A percentile compares a stretch with the other conserved stretches of the same genome.
Conservation (phyloP, 2,888 invertebrate genomes). For the Orchesellides sinensis region DNA sequence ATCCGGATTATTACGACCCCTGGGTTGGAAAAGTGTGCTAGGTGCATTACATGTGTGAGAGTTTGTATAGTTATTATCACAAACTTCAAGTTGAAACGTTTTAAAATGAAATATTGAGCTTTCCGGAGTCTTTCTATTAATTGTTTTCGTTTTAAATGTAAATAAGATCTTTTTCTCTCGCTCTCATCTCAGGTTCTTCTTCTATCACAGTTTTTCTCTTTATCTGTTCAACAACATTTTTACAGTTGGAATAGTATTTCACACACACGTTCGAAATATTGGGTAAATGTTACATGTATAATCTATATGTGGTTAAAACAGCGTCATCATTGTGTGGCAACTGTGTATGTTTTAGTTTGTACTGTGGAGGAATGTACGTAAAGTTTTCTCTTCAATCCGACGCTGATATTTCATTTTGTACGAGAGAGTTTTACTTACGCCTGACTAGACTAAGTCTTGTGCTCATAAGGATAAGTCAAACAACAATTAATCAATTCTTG, state of each 20-base stretch:
- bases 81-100: too few relatives aligned
- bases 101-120: conserved; percentile 62
- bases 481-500: conserved; percentile 56
- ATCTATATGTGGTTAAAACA: background rate
- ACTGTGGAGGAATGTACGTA: too few relatives aligned
- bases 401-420: too few relatives aligned
- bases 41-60: too few relatives aligned
- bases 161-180: conserved; percentile 36
- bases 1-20: too few relatives aligned
- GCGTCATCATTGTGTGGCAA: too few relatives aligned
- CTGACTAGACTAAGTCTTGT: conserved; percentile 3
- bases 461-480: conserved; percentile 57
- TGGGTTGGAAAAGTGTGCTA: too few relatives aligned
- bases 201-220: background rate
- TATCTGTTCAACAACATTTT: background rate
- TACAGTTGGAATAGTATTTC: background rate
- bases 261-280: conserved; percentile 36
- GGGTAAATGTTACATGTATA: too few relatives aligned
- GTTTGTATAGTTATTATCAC: too few relatives aligned
- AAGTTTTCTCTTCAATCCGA: too few relatives aligned
- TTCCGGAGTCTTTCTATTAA: conserved; percentile 41
- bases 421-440: conserved; percentile 1
- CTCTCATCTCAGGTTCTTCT: background rate
- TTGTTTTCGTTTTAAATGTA: conserved; percentile 67
- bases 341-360: too few relatives aligned